A percentile compares a stretch with the other conserved stretches of the same genome.
phyloP scores from a whole-genome alignment of 2,113 vertebrate genomes.

The Platichthys stellatus region DNA sequence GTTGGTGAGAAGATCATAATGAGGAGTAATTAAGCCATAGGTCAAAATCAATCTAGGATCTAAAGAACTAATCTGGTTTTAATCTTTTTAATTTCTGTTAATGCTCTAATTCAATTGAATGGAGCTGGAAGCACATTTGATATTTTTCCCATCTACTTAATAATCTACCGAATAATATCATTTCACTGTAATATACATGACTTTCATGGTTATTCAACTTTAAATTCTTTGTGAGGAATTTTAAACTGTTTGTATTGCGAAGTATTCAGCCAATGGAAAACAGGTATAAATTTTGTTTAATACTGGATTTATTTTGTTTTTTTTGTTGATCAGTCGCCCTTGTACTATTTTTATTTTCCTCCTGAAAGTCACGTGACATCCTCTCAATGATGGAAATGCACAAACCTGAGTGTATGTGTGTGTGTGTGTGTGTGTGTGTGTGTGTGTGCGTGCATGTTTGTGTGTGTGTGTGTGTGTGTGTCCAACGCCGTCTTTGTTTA shows the following conservation, averaged over 20 bases:
- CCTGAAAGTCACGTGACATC: constrained; percentile 8
- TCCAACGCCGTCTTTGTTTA: constrained; percentile 61
- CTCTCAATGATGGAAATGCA: not conserved
- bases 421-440: constrained; percentile 4
- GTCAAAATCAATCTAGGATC: too few relatives aligned
- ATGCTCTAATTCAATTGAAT: not conserved
- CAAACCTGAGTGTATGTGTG: not conserved
- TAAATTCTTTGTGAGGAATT: too few relatives aligned
- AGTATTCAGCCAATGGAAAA: not conserved
- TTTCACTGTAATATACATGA: not conserved
- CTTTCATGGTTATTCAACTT: too few relatives aligned
- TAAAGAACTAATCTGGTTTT: too few relatives aligned
- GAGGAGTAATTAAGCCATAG: too few relatives aligned
- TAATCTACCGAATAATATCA: not conserved
- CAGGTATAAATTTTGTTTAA: not conserved
- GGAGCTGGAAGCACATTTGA: not conserved
- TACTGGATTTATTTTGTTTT: not conserved
- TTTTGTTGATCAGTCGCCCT: not conserved
- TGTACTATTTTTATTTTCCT: not conserved
- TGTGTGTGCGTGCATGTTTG: constrained; percentile 1
- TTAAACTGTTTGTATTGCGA: too few relatives aligned
- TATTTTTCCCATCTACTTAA: not conserved
- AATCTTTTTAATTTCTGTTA: too few relatives aligned
- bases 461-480: not conserved
- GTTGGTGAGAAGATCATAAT: too few relatives aligned